These are phyloP conservation scores for Myopa testacea DNA, from an alignment of 2,888 invertebrate species.

Conservation along the genomic window DNA sequence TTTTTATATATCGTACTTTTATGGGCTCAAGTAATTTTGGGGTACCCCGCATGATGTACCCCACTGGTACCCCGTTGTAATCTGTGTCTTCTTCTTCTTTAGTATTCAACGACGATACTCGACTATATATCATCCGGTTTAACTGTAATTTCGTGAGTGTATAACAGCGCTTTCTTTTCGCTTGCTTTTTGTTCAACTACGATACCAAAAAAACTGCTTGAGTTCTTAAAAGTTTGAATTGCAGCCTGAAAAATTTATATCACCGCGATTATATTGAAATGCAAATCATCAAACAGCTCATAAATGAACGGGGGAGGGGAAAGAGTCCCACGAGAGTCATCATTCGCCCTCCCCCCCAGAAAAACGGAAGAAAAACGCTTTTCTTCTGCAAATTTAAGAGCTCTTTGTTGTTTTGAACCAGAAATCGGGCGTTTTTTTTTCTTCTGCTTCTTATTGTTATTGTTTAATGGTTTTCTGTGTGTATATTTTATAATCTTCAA, in stretches of 20 bases:
- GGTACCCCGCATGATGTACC: too few species aligned
- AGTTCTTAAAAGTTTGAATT: background rate
- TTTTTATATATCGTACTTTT: constrained; percentile 10
- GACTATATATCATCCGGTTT: too few species aligned
- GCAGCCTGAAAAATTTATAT: background rate
- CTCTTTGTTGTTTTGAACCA: constrained; percentile 12
- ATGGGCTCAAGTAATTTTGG: background rate
- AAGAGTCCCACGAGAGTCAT: too few species aligned
- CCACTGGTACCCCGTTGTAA: too few species aligned
- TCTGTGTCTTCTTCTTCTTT: too few species aligned
- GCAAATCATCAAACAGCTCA: background rate
- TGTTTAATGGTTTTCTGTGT: constrained; percentile 41
- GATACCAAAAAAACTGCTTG: background rate
- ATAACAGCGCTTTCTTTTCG: background rate
- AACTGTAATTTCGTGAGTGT: too few species aligned
- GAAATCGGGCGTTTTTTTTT: constrained; percentile 19
- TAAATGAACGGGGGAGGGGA: background rate
- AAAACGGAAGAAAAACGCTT: too few species aligned
- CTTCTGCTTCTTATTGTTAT: constrained; percentile 44
- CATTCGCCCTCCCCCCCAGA: too few species aligned
- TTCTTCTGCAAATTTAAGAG: too few species aligned
- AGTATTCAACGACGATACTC: too few species aligned
- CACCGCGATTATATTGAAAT: background rate
- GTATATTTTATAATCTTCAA: constrained; percentile 36
- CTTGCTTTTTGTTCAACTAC: background rate